Conservation (phyloP, 2,797 vertebrate genomes). For the Eulemur mongoz region DNA sequence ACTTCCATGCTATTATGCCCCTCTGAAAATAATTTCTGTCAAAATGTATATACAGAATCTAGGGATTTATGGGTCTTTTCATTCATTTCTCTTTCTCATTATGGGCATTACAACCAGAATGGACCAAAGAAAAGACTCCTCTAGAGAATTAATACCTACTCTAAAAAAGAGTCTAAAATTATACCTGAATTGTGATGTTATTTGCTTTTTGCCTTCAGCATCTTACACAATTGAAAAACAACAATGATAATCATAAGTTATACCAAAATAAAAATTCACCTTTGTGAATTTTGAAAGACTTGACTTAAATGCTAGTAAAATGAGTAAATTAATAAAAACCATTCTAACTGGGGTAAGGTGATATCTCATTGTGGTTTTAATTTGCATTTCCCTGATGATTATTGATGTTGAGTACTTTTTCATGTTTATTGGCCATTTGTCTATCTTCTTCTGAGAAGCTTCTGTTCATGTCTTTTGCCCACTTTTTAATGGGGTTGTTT, state of each 20-base stretch:
- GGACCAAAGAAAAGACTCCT: neutral
- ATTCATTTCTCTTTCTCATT: neutral
- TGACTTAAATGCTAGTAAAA: neutral
- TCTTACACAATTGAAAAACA: neutral
- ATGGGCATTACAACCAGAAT: neutral
- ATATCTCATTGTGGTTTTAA: neutral
- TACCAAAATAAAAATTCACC: conserved; percentile 27
- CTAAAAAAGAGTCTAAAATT: neutral
- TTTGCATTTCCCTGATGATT: neutral
- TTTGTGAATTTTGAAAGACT: neutral
- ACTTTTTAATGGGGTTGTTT: neutral
- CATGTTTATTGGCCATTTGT: neutral
- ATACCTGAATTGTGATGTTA: neutral
- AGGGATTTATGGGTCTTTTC: neutral
- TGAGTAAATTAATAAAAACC: neutral
- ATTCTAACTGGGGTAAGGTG: neutral
- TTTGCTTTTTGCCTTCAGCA: neutral
- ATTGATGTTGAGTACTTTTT: neutral
- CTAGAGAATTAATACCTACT: neutral
- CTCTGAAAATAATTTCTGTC: conserved; percentile 14
- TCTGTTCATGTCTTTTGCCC: neutral
- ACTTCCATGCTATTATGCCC: neutral
- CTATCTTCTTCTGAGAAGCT: neutral
- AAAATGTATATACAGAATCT: neutral
- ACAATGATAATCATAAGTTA: neutral